Evolutionary conservation across 1,140 invertebrate species (phyloP).

Genomic region (Melitaea cinxia): DNA sequence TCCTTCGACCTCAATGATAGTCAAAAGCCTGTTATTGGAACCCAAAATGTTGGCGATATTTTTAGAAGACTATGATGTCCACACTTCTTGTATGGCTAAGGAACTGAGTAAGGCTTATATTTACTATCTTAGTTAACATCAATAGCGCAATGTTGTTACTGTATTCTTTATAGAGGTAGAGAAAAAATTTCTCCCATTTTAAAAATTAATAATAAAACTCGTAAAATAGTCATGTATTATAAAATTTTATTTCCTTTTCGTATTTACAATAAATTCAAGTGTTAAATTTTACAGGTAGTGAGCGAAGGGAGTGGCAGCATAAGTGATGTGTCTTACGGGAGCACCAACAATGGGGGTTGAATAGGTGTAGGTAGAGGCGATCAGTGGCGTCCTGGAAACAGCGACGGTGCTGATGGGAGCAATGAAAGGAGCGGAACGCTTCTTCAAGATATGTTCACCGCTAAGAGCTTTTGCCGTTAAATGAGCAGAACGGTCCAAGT

Average conservation of each 20-base stretch:
- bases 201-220: no score
- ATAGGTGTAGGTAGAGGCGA: conserved; percentile 20
- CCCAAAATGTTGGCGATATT: no score
- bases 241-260: neutral
- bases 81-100: no score
- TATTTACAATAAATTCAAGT: neutral
- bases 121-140: no score
- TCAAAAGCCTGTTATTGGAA: no score
- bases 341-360: neutral
- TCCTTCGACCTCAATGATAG: no score
- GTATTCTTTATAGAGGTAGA: no score
- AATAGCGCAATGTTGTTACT: no score
- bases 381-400: conserved; percentile 26
- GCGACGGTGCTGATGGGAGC: conserved; percentile 21
- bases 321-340: conserved; percentile 8
- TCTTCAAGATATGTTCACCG: conserved; percentile 58
- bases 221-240: no score
- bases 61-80: no score
- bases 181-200: no score
- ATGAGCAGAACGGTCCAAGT: conserved; percentile 74
- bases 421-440: conserved; percentile 46
- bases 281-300: conserved; percentile 11
- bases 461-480: conserved; percentile 53
- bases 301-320: conserved; percentile 12
- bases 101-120: no score